Conservation (phyloP, 2,888 invertebrate species). For the Eucera pruinosa region DNA sequence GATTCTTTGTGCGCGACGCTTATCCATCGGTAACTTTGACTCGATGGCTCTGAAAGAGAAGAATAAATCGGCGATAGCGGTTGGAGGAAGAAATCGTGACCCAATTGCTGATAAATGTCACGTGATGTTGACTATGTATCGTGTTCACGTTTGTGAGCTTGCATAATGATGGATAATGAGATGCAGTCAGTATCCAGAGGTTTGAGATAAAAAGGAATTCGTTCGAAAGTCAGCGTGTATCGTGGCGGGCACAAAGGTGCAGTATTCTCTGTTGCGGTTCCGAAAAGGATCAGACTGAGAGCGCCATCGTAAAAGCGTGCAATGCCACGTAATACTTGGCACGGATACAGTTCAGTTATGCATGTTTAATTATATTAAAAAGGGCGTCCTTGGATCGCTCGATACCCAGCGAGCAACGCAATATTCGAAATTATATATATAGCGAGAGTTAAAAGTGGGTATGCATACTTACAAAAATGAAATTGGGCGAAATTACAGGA, state of each 20-base stretch:
- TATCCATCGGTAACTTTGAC: too few species aligned
- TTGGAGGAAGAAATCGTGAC: slow-evolving; percentile 22
- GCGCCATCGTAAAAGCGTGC: slow-evolving; percentile 16
- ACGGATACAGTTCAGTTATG: background rate
- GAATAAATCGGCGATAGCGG: slow-evolving; percentile 6
- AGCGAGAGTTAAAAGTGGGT: too few species aligned
- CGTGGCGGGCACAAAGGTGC: slow-evolving; percentile 43
- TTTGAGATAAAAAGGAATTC: slow-evolving; percentile 47
- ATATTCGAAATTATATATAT: too few species aligned
- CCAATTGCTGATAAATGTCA: slow-evolving; percentile 50
- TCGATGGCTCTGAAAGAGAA: background rate
- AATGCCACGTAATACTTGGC: slow-evolving; percentile 8
- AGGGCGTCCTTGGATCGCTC: background rate
- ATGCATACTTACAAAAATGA: too few species aligned
- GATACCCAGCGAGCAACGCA: background rate
- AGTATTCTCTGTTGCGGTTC: slow-evolving; percentile 26
- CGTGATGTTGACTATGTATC: slow-evolving; percentile 29
- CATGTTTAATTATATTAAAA: slow-evolving; percentile 25
- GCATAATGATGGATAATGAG: slow-evolving; percentile 61
- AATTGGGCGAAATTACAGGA: too few species aligned
- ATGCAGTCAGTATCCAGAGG: slow-evolving; percentile 51
- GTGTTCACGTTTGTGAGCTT: slow-evolving; percentile 37
- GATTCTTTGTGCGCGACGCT: too few species aligned
- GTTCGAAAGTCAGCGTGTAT: slow-evolving; percentile 11
- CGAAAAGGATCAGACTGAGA: slow-evolving; percentile 37